Base-by-base conservation (phyloP, 1,140 invertebrate species). In the Homarus americanus region DNA sequence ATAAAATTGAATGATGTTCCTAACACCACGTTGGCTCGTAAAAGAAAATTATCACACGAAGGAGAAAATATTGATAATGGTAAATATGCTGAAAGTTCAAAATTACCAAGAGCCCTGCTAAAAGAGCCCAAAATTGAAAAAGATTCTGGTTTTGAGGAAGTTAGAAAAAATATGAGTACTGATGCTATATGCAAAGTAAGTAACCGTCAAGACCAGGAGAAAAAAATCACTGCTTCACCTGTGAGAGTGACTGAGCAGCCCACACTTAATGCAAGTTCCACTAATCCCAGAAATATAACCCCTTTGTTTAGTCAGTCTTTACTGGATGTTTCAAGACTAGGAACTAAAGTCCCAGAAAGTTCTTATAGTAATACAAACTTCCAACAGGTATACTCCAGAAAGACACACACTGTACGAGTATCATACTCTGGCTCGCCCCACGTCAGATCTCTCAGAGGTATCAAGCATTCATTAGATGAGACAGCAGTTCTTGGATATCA, bases 401-500 rank as follows among this genome's bases (percentile, higher is more conserved):
- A 12, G 4, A 4, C 63, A 17, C 28, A 28, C 5, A 32, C 28
- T 28, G 28, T 69, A 28, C 63, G 24, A 69, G 28, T 28, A 32
- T 32, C 63, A 7, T 32, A 32, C n/a, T 32, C 24, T 9, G 28
- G 7, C 28, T 69, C 63, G 5, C 7, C 9, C 63, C 10, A 9
- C 2, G 28, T 69, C 7, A 69, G 12, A 32, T 69, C 63, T 32
- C 63, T 7, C n/a, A 28, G 9, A 32, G 63, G 34, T 36, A 63
- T 34, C 17, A 24, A 15, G 36, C 9, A 58, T 58, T 1, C 53
- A 5, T 82, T 44, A 78, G 82, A 84, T 53, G 88, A 83, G 12
- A 63, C 36, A 76, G 34, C 66, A n/a, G 24, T 80, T 12, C 28
- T 91, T 79, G 89, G 89, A 10, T 91, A 91, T 72, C 82, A 86